Base-by-base conservation (phyloP, 2,113 vertebrate genomes). In the Tapirus terrestris region DNA sequence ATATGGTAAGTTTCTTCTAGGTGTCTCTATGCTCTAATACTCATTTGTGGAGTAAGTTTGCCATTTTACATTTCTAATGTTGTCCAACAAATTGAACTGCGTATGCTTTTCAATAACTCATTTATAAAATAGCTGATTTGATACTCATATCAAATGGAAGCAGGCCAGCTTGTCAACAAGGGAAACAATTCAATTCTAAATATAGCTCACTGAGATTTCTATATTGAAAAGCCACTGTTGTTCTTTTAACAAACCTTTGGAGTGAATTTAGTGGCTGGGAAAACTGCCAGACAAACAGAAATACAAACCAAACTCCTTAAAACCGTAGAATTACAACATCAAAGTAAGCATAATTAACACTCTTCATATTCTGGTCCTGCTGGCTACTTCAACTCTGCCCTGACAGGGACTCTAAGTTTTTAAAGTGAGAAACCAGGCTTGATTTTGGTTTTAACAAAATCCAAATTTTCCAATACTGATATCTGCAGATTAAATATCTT, bases 191-290 rank as follows among this genome's bases (percentile, higher is more conserved):
- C 89, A 82, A 83, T 82, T 95, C 94, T 89, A 96, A 96, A 92
- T 86, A 96, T 86, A 96, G 96, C 72, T 96, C 73, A 33, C 48
- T 31, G 80, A 96, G 93, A 94, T 84, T 94, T 94, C 88, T 93
- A 21, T 77, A 89, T 68, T 91, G 67, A 97, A 97, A 98, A 93
- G 63, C 73, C 2, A 0, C 68, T 56, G 60, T 92, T 91, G 91
- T 89, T 65, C 85, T 95, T 95, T 95, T 79, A 94, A 92, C 61
- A 89, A 97, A 93, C 77, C 65, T 36, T 91, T 70, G 86, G 96
- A 97, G 70, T 97, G 96, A 96, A 80, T 93, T 97, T 89, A 93
- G 91, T 85, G 85, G 36, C 95, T 97, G 91, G 97, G 97, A 96
- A 97, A 75, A 63, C 53, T 94, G 97, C 97, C 97, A 97, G 81